phyloP scores from a whole-genome alignment of 2,797 vertebrate species.

The Serranus cabrilla region DNA sequence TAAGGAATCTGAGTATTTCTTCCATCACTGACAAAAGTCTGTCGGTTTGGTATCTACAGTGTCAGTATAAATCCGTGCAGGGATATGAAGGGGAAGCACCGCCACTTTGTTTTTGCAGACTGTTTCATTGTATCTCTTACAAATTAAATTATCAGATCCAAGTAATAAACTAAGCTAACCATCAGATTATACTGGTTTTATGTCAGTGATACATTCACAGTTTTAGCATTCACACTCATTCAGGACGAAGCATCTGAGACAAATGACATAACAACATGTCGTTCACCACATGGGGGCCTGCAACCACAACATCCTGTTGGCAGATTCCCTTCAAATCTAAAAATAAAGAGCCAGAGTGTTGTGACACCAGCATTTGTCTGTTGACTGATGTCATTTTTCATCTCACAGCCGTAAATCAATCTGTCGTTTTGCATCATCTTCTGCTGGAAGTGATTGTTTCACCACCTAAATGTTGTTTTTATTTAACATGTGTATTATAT shows the following conservation, averaged over 20 bases:
- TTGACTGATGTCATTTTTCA: conserved; percentile 18
- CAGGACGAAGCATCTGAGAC: neutral
- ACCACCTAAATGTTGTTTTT: neutral
- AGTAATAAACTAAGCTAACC: too few relatives aligned
- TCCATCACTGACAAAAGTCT: too few relatives aligned
- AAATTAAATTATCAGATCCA: too few relatives aligned
- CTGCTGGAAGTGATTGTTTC: too few relatives aligned
- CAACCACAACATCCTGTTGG: conserved; percentile 29
- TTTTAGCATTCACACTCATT: neutral
- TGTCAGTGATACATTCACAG: neutral
- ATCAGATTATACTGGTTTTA: too few relatives aligned
- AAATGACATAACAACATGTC: conserved; percentile 37
- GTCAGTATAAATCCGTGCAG: too few relatives aligned
- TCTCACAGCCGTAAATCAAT: conserved; percentile 9
- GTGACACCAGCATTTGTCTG: conserved; percentile 3
- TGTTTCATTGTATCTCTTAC: too few relatives aligned
- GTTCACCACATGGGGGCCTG: conserved; percentile 7
- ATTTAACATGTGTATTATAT: neutral
- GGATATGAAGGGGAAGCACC: too few relatives aligned
- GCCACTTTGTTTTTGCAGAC: too few relatives aligned
- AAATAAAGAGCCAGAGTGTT: conserved; percentile 35
- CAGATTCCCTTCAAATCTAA: conserved; percentile 6
- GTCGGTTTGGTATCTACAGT: too few relatives aligned
- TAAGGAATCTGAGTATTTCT: too few relatives aligned
- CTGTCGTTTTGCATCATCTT: conserved; percentile 28